Base-by-base conservation (phyloP, 1,140 invertebrate species). In the Drosophila gunungcola region DNA sequence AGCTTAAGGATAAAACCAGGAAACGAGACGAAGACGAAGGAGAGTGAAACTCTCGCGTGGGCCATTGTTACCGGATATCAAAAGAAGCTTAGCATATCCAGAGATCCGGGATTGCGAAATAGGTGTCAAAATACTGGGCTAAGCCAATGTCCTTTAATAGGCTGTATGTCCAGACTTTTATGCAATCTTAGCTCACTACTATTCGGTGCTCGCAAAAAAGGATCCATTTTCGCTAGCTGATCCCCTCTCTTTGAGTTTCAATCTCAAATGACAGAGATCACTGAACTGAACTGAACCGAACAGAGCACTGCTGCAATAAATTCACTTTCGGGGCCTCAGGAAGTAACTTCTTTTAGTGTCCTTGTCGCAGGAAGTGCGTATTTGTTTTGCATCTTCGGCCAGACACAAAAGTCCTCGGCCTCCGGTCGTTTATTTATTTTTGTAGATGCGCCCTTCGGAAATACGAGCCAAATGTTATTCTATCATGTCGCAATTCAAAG, bases 41-140 rank as follows among this genome's bases (percentile, higher is more conserved):
- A 74, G 72, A 73, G 69, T 42, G 52, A 84, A 77, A 78, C 54
- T 69, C 32, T 34, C 55, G 39, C 41, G 32, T 39, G 38, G 27
- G 36, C 69, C 68, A 73, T 88, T 88, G 83, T 84, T 73, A 63
- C 72, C 76, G 83, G 76, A 89, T 88, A 88, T 88, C 57, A 80
- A 79, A 69, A 63, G 72, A 60, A 88, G 84, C 84, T 88, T 84
- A 89, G 16, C 27, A n/a, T 16, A 51, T 48, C 42, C 42, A 43
- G 21, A 46, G 43, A 51, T 27, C 25, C 25, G 12, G 25, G 57
- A 52, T 41, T 45, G 36, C 21, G 39, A 13, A 12, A n/a, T 60
- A 91, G 90, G 90, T 91, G 90, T 91, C 90, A 90, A 91, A 91
- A 91, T 91, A 89, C 80, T 48, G 36, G 63, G 36, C 78, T 91